Evolutionary conservation across 35 echinoderm and acorn worm genomes (phyloP).

Genomic region (Stichopus chloronotus): DNA sequence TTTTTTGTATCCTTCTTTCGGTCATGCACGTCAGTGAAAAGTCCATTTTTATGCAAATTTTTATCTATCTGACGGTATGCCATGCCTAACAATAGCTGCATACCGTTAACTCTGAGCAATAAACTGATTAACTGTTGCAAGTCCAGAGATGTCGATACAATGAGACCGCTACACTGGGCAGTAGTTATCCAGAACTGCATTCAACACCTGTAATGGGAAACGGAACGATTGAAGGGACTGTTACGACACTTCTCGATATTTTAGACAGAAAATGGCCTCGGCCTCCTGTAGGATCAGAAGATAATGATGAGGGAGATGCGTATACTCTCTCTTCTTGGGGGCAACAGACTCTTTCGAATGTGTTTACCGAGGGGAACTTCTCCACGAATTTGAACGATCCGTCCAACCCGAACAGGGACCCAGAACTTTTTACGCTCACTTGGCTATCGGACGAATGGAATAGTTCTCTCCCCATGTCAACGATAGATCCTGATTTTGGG

Average conservation of each 20-base stretch:
- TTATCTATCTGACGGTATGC: not conserved
- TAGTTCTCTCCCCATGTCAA: slow-evolving; percentile 38
- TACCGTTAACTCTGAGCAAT: not conserved
- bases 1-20: too few relatives aligned
- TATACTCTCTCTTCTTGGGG: not conserved
- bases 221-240: not conserved
- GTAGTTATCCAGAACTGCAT: not conserved
- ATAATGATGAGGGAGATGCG: not conserved
- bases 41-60: not conserved
- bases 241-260: slow-evolving; percentile 25
- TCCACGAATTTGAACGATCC: not conserved
- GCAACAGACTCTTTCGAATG: not conserved
- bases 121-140: not conserved
- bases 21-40: too few relatives aligned
- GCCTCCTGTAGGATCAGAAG: not conserved
- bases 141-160: not conserved
- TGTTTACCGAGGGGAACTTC: not conserved
- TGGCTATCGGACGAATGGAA: slow-evolving; percentile 17
- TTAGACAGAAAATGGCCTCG: slow-evolving; percentile 52
- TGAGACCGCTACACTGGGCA: not conserved
- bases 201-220: not conserved
- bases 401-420: not conserved
- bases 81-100: not conserved
- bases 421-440: not conserved
- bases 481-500: slow-evolving; percentile 3